Base-by-base conservation (phyloP, 1,140 invertebrate genomes). In the Macrocentrus cingulum region DNA sequence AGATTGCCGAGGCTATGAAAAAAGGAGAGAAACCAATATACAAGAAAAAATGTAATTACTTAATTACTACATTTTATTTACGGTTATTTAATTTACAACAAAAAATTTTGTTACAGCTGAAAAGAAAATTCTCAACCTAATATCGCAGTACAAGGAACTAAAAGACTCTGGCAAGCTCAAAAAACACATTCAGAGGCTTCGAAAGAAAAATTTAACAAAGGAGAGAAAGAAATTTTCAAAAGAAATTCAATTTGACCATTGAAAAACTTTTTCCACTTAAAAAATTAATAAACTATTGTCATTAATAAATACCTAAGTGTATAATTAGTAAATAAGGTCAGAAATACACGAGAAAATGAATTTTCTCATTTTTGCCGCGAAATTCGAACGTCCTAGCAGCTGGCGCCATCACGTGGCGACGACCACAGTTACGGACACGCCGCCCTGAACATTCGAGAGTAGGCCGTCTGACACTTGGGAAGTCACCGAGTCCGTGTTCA, bases 11-110 rank as follows among this genome's bases (percentile, higher is more conserved):
- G 48, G 80, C 83, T 13, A 82, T 88, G 1, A 83, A 81, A 64
- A 75, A 84, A 63, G 88, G 88, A 23, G 83, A 84, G 61, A 85
- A 84, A 52, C 90, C 90, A 20, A 77, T 80, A 23, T 92, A 85
- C 66, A 83, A 88, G 52, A 93, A 88, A 68, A 94, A 93, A 85
- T 89, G 91, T 94, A 84, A 85, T 82, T 80, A 56, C 48, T 36
- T 60, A 3, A 48, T 36, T 42, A 55, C 39, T 22, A 29, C 36
- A 32, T 11, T 58, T 11, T 16, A 50, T 56, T 20, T n/a, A 34
- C 63, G 18, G 22, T 59, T 57, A 59, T 60, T 50, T 56, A 57
- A 39, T 19, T 48, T n/a, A 15, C 41, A 49, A 59, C 5, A 58
- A 13, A 25, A 5, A 46, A 42, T 51, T 59, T 34, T 46, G 2